Evolutionary conservation across 1,140 invertebrate genomes (phyloP).

Genomic region (Gonatopus flavifemur): DNA sequence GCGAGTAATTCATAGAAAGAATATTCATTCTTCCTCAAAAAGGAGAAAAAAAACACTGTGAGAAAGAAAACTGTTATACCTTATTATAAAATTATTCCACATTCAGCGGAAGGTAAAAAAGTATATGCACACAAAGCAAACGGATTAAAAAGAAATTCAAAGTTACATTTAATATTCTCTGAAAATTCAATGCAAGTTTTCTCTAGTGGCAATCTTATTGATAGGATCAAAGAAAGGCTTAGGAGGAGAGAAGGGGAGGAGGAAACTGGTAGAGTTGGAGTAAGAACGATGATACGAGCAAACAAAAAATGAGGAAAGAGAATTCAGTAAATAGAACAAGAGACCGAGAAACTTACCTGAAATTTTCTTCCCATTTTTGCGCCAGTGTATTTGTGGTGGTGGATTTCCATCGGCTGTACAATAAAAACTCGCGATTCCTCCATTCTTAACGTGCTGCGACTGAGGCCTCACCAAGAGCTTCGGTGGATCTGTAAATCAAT

Average conservation of each 20-base stretch:
- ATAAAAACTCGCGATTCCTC: constrained; percentile 92
- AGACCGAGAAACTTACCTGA: constrained; percentile 79
- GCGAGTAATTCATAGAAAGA: too few relatives aligned
- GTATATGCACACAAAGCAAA: too few relatives aligned
- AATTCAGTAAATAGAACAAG: constrained; percentile 12
- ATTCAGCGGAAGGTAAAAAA: too few relatives aligned
- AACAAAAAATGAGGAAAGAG: not conserved
- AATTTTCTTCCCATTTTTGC: constrained; percentile 85
- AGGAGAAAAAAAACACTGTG: too few relatives aligned
- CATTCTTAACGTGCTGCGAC: constrained; percentile 84
- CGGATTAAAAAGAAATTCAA: too few relatives aligned
- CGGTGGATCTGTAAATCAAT: constrained; percentile 79
- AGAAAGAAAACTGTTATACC: too few relatives aligned
- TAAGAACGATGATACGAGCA: constrained; percentile 12
- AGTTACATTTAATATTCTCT: too few relatives aligned
- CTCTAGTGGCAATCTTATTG: too few relatives aligned
- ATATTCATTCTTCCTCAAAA: too few relatives aligned
- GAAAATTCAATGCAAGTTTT: too few relatives aligned
- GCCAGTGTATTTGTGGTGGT: constrained; percentile 83
- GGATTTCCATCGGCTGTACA: constrained; percentile 92
- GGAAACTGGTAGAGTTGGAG: constrained; percentile 13
- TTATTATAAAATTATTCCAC: too few relatives aligned
- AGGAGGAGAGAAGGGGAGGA: constrained; percentile 8
- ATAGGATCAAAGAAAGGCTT: not conserved
- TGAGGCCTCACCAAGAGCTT: constrained; percentile 83